A percentile compares a stretch with the other conserved stretches of the same genome.
These are phyloP conservation scores for Phyllostomus discolor DNA, from an alignment of 2,113 vertebrate genomes.

Conservation along the genomic window DNA sequence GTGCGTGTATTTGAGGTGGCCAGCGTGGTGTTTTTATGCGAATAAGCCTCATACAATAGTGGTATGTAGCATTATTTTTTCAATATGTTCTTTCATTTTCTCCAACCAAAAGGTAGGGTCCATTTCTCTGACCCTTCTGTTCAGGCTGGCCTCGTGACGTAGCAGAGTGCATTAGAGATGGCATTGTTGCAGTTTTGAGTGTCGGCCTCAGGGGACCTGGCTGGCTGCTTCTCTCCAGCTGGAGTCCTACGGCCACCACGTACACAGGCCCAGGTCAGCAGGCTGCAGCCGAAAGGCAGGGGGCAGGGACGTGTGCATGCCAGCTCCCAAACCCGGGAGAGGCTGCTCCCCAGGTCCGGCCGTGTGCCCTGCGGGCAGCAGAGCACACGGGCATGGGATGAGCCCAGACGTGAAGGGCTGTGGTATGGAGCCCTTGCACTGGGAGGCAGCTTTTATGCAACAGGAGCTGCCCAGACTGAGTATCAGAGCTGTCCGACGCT, in stretches of 20 bases:
- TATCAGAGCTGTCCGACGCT: neutral
- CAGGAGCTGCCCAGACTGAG: neutral
- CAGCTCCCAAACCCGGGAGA: neutral
- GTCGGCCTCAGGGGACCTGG: no score
- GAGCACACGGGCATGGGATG: accelerated
- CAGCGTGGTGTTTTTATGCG: neutral
- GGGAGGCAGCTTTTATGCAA: neutral
- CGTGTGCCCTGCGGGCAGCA: neutral
- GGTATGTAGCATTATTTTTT: neutral
- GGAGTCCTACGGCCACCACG: neutral
- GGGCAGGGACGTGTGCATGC: no score
- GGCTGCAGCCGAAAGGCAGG: neutral
- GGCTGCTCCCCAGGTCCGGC: neutral
- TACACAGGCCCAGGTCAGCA: no score
- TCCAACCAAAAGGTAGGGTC: neutral
- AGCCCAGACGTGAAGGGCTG: neutral
- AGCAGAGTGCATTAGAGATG: neutral
- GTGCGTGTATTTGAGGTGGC: neutral
- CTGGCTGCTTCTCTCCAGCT: neutral
- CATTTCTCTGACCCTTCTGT: neutral
- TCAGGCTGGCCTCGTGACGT: neutral
- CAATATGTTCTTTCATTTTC: neutral
- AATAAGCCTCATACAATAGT: no score
- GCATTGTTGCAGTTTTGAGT: no score
- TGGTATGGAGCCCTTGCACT: neutral